Evolutionary conservation across 2,888 invertebrate genomes (phyloP), one percentile per base, ranked within the genome.

Genomic region (Augiades crinisus): DNA sequence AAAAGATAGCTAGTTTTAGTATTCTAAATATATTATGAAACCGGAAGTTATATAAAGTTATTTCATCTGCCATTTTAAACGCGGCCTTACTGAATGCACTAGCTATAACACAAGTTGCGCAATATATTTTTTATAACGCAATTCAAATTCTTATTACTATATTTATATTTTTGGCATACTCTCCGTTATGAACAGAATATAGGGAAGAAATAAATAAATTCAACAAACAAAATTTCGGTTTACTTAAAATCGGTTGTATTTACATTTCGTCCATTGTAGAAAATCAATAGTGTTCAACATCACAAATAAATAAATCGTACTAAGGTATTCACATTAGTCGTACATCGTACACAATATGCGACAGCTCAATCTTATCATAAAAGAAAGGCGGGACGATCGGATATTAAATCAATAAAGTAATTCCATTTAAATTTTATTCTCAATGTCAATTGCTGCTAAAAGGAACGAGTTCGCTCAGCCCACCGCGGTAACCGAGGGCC

Each of bases 231-330:
- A 87, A 86, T 85, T 87, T 84, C 82, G 72, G 87, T 88, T 88
- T 89, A 88, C 88, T 88, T 86, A 85, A 83, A 86, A 88, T 88
- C 87, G 88, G 88, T 89, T 89, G 89, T 89, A 89, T 89, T 89
- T 89, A 89, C 89, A 89, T 84, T 85, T 86, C 84, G 87, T 87
- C 87, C 87, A 81, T 84, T 78, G 86, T 88, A 88, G 86, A 88
- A 88, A 88, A 89, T 86, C 83, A 88, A 84, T 84, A 67, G 81
- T 85, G 85, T 86, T 87, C 82, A 88, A 89, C 87, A 89, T 89
- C 86, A 88, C 88, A 88, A 89, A 89, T 89, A 88, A 89, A 88
- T 89, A 84, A 88, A 86, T 86, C 87, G 81, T 82, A 84, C 85
- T 87, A 87, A 86, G 83, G 82, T 87, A 84, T 84, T 81, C 82